phyloP scores from a whole-genome alignment of 2,888 invertebrate species.

The Sinodicranocentrus sp. region DNA sequence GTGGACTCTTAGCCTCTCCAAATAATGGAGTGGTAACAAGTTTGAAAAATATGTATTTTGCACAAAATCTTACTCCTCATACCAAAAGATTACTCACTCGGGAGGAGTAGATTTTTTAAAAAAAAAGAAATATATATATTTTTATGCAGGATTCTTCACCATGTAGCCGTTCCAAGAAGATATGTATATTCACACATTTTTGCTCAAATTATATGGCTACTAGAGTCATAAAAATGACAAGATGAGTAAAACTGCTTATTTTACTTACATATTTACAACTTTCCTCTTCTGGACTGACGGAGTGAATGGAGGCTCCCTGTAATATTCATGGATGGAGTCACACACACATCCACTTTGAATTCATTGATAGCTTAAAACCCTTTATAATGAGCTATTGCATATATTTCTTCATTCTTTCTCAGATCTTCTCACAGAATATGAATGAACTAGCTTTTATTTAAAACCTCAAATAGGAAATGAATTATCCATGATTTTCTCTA shows the following conservation, averaged over 20 bases:
- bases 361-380: too few relatives aligned
- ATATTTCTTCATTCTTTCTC: too few relatives aligned
- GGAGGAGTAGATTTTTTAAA: conserved; percentile 7
- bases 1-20: background rate
- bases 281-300: background rate
- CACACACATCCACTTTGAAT: background rate
- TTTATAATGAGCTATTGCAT: too few relatives aligned
- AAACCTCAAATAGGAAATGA: conserved; percentile 16
- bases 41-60: conserved; percentile 20
- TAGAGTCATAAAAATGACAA: conserved; percentile 42
- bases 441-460: background rate
- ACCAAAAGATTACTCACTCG: background rate
- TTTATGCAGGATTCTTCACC: background rate
- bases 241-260: conserved; percentile 40
- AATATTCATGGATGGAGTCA: background rate
- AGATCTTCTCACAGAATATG: too few relatives aligned
- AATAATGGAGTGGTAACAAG: conserved; percentile 17
- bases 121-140: conserved; percentile 9
- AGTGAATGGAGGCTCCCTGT: background rate
- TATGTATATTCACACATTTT: conserved; percentile 2
- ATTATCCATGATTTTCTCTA: conserved; percentile 13
- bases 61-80: background rate
- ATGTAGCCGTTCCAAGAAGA: too few relatives aligned
- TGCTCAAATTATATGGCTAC: conserved; percentile 47
- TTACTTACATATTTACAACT: conserved; percentile 40